Percentiles rank a stretch among this genome's conserved stretches.
Conservation (phyloP, 2,797 vertebrate genomes). For the Mycteria americana region DNA sequence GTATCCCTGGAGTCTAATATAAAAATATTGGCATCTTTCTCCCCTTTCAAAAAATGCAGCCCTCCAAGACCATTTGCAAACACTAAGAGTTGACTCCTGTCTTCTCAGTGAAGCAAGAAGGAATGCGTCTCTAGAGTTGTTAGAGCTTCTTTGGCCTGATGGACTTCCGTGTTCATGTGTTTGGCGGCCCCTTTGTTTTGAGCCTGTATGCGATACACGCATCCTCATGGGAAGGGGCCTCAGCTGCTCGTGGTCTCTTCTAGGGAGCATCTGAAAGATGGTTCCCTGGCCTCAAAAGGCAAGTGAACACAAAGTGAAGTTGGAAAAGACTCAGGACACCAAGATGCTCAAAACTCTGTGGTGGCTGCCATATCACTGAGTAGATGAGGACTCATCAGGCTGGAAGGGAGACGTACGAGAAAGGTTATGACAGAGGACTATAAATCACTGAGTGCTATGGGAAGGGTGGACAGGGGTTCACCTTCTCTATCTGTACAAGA, state of each 20-base stretch:
- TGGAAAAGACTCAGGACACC: neutral
- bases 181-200: neutral
- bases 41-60: neutral
- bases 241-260: neutral
- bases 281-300: neutral
- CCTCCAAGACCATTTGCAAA: neutral
- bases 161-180: neutral
- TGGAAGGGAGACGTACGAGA: neutral
- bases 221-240: neutral
- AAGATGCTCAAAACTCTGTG: neutral
- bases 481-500: neutral
- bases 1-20: neutral
- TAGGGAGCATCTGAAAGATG: neutral
- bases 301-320: neutral
- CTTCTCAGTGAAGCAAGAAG: neutral
- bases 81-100: neutral
- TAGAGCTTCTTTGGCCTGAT: neutral
- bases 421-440: neutral
- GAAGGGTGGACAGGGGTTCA: neutral
- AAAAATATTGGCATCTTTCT: neutral
- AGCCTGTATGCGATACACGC: accelerated
- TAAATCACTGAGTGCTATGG: neutral
- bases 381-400: neutral
- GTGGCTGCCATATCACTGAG: neutral
- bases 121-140: neutral